A percentile compares a stretch with the other conserved stretches of the same genome.
phyloP scores from a whole-genome alignment of 2,888 invertebrate species.

The Physocephala rufipes region DNA sequence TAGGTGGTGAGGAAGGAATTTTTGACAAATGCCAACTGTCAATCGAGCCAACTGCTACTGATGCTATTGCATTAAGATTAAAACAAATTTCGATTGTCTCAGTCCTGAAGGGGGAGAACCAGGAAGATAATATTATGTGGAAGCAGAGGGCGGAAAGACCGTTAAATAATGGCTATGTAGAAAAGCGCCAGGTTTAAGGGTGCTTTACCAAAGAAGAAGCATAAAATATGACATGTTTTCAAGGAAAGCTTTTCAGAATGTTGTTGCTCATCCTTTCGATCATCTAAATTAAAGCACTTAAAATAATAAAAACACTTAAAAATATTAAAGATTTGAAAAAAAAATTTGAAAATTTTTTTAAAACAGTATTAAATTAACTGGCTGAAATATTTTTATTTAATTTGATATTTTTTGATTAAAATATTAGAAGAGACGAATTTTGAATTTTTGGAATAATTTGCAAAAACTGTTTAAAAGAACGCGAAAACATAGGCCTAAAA shows the following conservation, averaged over 20 bases:
- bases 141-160: not conserved
- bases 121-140: not conserved
- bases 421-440: too few relatives aligned
- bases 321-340: too few relatives aligned
- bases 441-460: too few relatives aligned
- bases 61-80: constrained; percentile 32
- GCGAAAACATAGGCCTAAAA: too few relatives aligned
- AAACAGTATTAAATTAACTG: too few relatives aligned
- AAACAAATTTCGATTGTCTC: not conserved
- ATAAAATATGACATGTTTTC: not conserved
- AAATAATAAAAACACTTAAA: too few relatives aligned
- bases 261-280: too few relatives aligned
- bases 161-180: not conserved
- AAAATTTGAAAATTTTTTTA: too few relatives aligned
- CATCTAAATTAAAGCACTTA: too few relatives aligned
- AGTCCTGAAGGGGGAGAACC: not conserved
- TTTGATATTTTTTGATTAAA: too few relatives aligned
- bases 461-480: too few relatives aligned
- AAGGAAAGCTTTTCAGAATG: not conserved
- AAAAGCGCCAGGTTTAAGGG: not conserved
- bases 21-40: constrained; percentile 45
- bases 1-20: constrained; percentile 32
- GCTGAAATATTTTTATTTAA: too few relatives aligned
- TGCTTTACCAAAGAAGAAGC: not conserved
- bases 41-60: constrained; percentile 43